These are phyloP conservation scores for Uropsilus gracilis DNA, from an alignment of 2,113 vertebrate genomes.

Conservation along the genomic window DNA sequence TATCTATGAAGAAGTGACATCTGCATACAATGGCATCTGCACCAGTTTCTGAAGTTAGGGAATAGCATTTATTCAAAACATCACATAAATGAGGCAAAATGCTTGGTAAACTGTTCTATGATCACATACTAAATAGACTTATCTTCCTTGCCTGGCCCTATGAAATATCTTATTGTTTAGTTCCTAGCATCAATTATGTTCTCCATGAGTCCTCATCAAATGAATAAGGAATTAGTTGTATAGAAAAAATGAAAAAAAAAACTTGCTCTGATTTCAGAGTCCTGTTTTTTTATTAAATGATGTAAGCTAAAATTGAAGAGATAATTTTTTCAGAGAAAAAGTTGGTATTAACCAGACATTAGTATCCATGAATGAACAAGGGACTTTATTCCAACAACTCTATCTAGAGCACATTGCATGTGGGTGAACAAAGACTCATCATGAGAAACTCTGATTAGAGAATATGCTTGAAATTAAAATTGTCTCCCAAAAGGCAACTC, in stretches of 20 bases:
- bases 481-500: not conserved
- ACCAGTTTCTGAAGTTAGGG: not conserved
- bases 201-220: not conserved
- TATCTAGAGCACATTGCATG: not conserved
- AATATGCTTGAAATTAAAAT: not conserved
- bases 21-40: not conserved
- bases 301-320: not conserved
- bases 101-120: not conserved
- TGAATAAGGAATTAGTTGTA: not conserved
- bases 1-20: not conserved
- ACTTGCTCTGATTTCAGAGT: not conserved
- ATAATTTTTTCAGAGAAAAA: not conserved
- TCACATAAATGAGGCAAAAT: not conserved
- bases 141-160: not conserved
- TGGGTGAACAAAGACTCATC: not conserved
- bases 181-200: not conserved
- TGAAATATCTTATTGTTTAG: not conserved
- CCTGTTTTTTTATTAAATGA: not conserved
- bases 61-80: not conserved
- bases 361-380: not conserved
- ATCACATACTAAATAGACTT: not conserved
- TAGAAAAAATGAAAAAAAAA: not conserved
- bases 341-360: not conserved
- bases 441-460: not conserved
- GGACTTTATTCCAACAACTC: not conserved